Base-by-base conservation (phyloP, 1,140 invertebrate species). In the Ptiloglossa arizonensis region DNA sequence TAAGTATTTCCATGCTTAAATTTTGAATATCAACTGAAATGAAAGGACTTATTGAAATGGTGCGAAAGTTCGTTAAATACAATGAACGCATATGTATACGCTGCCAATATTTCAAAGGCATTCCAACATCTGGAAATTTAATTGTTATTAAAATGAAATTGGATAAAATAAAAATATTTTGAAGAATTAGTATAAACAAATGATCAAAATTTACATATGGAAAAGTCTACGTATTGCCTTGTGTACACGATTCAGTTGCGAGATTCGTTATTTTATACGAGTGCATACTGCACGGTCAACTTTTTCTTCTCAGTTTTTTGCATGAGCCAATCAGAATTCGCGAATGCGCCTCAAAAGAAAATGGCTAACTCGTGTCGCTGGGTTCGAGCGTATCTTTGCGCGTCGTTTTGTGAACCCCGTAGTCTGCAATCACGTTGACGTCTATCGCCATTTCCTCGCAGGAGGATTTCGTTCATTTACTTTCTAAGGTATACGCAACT, bases 331-430 rank as follows among this genome's bases (percentile, higher is more conserved):
- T 92, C 88, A 91, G 90, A 86, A 89, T 89, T 89, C 85, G 89
- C 86, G 87, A 89, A 83, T 82, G 77, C 83, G 75, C 74, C 80
- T 66, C 79, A 77, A 89, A 87, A 89, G 88, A 90, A 90, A 90
- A 90, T 90, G 89, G 89, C 89, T 93, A 94, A 94, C 94, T 88
- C 86, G 81, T 77, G 86, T 87, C 87, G 87, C 89, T 92, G 90
- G 92, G 91, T 92, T 92, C 89, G 92, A 92, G 91, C 88, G 88
- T 92, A 94, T 94, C 94, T 95, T 94, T 95, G 95, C 95, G 95
- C 95, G 95, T 95, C 94, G 94, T 94, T 94, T 94, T 95, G 94
- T 95, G 94, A 94, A 95, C 95, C 94, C 95, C 94, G 94, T 94
- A 94, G 90, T 91, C 93, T 93, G 93, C 94, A 94, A 94, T 95